Base-by-base conservation (phyloP, 1,140 invertebrate species). In the Drosophila chauvacae region DNA sequence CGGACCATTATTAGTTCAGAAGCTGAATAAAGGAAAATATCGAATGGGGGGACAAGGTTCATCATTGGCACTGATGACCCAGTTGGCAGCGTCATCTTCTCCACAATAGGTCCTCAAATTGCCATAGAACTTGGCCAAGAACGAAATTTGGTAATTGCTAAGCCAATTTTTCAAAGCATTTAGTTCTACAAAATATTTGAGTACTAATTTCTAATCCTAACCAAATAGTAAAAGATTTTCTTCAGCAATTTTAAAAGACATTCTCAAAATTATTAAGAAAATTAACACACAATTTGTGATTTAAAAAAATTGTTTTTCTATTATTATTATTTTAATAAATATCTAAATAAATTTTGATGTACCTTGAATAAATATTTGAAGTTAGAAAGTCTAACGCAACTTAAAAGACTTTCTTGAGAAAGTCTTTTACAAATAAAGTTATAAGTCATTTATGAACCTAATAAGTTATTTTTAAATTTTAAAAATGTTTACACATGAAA, bases 141-240 rank as follows among this genome's bases (percentile, higher is more conserved):
- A 6, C 33, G 23, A 16, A 23, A 20, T 7, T 55, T 23, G 51
- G 33, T 3, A n/a, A 14, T n/a, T 9, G 14, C 23, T n/a, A n/a
- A 28, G 4, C 9, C 2, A 33, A 20, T 1, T 53, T 20, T 14
- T 35, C 11, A 53, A 35, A 0, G 50, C 28, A 18, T 18, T 7
- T 33, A 30, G 16, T 7, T 51, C 18, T 13, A 7, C n/a, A 11
- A 50, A 30, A 18, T 50, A 47, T 26, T 26, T 7, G 3, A 28
- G 2, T n/a, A 44, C 9, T 3, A 44, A 18, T 18, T 9, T 44
- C 30, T 30, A 30, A 44, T 10, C n/a, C 14, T n/a, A 14, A 7
- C 1, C 0, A 10, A 26, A n/a, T n/a, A 28, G 0, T 7, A 11
- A 9, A 14, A 7, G 0, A 53, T 14, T 4, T 4, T 4, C 10